Percentiles rank a stretch among this genome's conserved stretches.
Conservation (phyloP, 2,888 invertebrate genomes). For the Spicauda simplicius region DNA sequence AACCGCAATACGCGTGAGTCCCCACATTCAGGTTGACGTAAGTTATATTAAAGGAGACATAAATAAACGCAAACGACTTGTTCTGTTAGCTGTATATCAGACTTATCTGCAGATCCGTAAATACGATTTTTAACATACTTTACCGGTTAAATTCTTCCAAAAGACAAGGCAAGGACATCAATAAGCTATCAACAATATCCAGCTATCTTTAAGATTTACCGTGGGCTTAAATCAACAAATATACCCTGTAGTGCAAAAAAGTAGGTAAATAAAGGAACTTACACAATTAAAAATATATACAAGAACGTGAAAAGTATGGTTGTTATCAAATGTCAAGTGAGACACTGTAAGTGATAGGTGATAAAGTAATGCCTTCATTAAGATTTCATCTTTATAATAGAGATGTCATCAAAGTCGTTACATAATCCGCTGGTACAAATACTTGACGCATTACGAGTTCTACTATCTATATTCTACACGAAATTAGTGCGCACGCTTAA, state of each 20-base stretch:
- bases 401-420: no score
- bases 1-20: slow-evolving; percentile 8
- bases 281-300: no score
- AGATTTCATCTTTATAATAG: not conserved
- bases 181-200: not conserved
- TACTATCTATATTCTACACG: not conserved
- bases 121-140: slow-evolving; percentile 1
- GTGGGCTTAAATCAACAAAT: not conserved
- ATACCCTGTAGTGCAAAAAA: not conserved
- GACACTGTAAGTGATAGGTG: not conserved
- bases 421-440: no score
- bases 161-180: slow-evolving; percentile 5
- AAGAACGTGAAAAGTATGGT: no score
- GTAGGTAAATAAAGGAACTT: no score
- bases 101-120: not conserved
- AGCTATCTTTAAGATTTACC: not conserved
- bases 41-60: slow-evolving; percentile 12
- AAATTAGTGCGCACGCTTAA: not conserved
- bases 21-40: slow-evolving; percentile 4
- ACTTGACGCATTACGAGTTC: no score
- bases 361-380: not conserved
- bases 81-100: slow-evolving; percentile 2
- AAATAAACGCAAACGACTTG: slow-evolving; percentile 14
- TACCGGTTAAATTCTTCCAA: slow-evolving; percentile 4
- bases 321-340: no score